Base-by-base conservation (phyloP, 2,888 invertebrate genomes). In the Agonum fuliginosum region DNA sequence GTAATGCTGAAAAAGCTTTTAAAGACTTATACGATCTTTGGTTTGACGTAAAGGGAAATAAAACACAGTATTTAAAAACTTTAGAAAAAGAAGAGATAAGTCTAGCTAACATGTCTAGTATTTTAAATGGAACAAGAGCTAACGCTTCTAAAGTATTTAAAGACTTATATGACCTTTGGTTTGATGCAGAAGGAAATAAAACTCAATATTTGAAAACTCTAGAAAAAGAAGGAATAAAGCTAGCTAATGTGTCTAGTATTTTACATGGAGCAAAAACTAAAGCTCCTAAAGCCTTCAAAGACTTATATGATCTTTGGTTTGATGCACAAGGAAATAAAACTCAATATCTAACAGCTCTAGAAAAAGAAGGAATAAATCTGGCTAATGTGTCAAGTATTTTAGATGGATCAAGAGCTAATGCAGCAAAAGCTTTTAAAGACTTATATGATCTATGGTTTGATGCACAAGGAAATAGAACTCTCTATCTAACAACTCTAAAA, bases 271-370 rank as follows among this genome's bases (percentile, higher is more conserved):
- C 78, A 81, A 80, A 83, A 78, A 78, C 79, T 65, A 81, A 81
- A 69, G 81, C 81, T 78, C 48, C 79, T 17, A 79, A 77, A 78
- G 80, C 82, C 70, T 84, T 84, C 79, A 81, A 83, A 82, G 81
- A 81, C 77, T 82, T 84, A 78, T 82, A 82, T 81, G 78, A 81
- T 73, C 76, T 83, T 67, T 83, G 82, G 81, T 83, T 84, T 81
- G 81, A 82, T 70, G 80, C 77, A 27, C 54, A 82, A 74, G 83
- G 82, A 74, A 79, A 81, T 78, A 81, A 79, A 73, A 81, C 81
- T 54, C 79, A 80, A 79, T 79, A 81, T 78, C 83, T 84, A 80
- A 81, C 82, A 81, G 81, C 81, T 78, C 82, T 84, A 78, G 82
- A 81, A 81, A 78, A 82, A 75, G 78, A 81, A 73, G 83, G 81